A percentile compares a stretch with the other conserved stretches of the same genome.
Evolutionary conservation across 2,113 vertebrate species (phyloP).

Genomic region (Lontra canadensis): DNA sequence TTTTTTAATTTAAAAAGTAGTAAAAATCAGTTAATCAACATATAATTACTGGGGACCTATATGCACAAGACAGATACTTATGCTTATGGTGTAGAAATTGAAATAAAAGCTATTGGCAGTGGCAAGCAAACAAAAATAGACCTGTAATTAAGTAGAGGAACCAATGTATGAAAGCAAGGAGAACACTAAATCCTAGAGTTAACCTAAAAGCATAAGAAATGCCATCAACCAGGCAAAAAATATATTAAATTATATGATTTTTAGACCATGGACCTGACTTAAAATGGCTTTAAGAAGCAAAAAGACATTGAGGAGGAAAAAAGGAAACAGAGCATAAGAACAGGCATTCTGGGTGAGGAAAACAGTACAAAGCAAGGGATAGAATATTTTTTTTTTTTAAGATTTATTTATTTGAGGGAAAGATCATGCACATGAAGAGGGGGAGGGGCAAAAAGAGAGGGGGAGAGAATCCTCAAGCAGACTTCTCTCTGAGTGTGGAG

Average conservation of each 20-base stretch:
- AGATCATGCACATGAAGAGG: background rate
- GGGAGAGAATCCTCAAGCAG: background rate
- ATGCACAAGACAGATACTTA: background rate
- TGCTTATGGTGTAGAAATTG: background rate
- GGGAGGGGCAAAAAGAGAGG: background rate
- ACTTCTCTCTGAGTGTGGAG: background rate
- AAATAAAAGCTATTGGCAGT: background rate
- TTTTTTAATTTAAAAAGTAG: background rate
- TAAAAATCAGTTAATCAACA: background rate
- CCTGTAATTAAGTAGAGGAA: background rate
- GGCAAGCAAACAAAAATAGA: background rate
- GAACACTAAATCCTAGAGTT: background rate
- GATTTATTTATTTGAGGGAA: background rate
- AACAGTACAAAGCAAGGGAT: background rate
- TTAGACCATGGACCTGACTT: background rate
- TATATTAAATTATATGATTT: background rate
- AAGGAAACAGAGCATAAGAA: background rate
- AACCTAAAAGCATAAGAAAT: background rate
- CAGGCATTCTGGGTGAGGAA: background rate
- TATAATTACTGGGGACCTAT: background rate
- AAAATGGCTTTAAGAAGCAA: background rate
- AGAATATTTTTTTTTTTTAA: background rate
- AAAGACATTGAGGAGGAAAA: background rate
- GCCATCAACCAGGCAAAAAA: background rate
- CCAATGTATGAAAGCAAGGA: background rate